Conservation (phyloP, 2,797 vertebrate species). For the Lophius americanus region DNA sequence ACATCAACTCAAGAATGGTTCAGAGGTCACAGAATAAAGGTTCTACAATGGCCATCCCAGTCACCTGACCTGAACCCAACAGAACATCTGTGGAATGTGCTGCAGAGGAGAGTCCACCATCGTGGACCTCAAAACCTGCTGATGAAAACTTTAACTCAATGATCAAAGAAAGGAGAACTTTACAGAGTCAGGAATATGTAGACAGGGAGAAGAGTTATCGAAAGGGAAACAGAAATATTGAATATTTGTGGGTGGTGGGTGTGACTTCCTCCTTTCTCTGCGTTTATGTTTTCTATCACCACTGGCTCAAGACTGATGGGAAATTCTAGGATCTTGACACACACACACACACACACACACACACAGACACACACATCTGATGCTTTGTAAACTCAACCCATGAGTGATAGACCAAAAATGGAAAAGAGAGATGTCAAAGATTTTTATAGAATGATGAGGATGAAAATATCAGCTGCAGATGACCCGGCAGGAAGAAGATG, state of each 20-base stretch:
- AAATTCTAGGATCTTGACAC: slow-evolving; percentile 15
- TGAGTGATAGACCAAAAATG: slow-evolving; percentile 15
- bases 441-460: background rate
- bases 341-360: slow-evolving; percentile 4
- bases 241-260: slow-evolving; percentile 14
- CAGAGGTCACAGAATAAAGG: too few species aligned
- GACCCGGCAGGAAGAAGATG: slow-evolving; percentile 11
- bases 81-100: too few species aligned
- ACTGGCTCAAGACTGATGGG: slow-evolving; percentile 10
- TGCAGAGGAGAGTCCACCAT: too few species aligned
- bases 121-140: background rate
- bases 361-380: background rate
- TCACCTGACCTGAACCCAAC: too few species aligned
- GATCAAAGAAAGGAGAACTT: slow-evolving; percentile 11
- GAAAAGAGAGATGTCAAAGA: slow-evolving; percentile 9
- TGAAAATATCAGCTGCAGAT: slow-evolving; percentile 3
- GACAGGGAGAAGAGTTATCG: slow-evolving; percentile 5
- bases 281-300: slow-evolving; percentile 1
- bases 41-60: too few species aligned
- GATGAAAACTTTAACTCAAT: background rate
- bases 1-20: too few species aligned
- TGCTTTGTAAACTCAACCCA: background rate
- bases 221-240: slow-evolving; percentile 28
- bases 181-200: background rate
- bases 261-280: slow-evolving; percentile 41